Conservation (phyloP, 2,888 invertebrate species). For the Orgyia antiqua region DNA sequence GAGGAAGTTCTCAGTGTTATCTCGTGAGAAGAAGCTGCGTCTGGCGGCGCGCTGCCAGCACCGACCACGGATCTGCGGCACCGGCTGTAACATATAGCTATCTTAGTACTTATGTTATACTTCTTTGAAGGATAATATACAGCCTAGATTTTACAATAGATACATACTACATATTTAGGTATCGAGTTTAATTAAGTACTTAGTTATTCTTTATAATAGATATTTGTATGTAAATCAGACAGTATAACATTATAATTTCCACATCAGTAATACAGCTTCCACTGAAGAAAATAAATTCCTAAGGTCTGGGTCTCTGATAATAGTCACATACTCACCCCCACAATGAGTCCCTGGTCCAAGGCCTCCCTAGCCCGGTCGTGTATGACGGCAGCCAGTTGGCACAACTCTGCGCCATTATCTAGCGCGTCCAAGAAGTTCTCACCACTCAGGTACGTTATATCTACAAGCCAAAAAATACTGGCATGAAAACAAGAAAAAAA, state of each 20-base stretch:
- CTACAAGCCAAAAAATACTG: conserved; percentile 52
- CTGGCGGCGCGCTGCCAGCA: conserved; percentile 91
- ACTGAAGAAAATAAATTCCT: too few relatives aligned
- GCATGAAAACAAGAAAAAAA: not conserved
- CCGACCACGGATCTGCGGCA: conserved; percentile 84
- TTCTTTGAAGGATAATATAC: too few relatives aligned
- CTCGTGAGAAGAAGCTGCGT: conserved; percentile 91
- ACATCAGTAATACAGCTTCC: too few relatives aligned
- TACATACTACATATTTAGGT: too few relatives aligned
- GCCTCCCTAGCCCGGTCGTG: conserved; percentile 85
- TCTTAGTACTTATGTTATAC: too few relatives aligned
- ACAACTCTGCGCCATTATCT: conserved; percentile 90
- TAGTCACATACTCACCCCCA: conserved; percentile 78
- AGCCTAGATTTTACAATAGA: too few relatives aligned
- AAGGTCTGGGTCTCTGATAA: too few relatives aligned
- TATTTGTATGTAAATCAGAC: too few relatives aligned
- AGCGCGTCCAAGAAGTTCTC: conserved; percentile 89
- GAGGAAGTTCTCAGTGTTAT: conserved; percentile 93
- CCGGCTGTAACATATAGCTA: too few relatives aligned
- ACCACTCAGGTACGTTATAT: conserved; percentile 83
- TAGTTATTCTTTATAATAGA: too few relatives aligned
- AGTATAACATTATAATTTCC: too few relatives aligned
- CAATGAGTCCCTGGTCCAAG: conserved; percentile 79
- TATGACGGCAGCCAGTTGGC: conserved; percentile 88
- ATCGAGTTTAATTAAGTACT: too few relatives aligned